These are phyloP conservation scores for Otus sunia DNA, from an alignment of 2,113 vertebrate genomes.

Conservation along the genomic window DNA sequence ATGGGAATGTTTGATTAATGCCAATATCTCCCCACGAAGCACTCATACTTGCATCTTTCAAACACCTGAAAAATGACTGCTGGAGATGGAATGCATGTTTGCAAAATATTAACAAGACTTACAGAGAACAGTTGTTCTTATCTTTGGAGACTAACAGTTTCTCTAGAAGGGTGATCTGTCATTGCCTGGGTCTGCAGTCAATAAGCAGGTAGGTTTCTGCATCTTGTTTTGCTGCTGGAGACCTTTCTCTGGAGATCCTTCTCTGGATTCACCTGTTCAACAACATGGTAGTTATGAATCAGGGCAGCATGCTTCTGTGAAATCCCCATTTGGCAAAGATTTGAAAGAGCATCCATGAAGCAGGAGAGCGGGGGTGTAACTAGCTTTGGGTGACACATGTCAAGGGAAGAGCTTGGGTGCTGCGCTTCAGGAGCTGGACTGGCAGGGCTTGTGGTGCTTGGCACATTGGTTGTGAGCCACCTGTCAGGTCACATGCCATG, in stretches of 20 bases:
- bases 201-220: background rate
- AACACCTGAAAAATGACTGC: background rate
- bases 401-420: background rate
- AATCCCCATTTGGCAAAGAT: background rate
- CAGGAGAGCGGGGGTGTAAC: background rate
- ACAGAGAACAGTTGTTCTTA: background rate
- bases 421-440: background rate
- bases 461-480: background rate
- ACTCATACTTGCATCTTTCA: background rate
- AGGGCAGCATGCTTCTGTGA: background rate
- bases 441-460: background rate
- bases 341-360: background rate
- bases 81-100: background rate
- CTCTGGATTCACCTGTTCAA: background rate
- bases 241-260: background rate
- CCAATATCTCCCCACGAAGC: background rate
- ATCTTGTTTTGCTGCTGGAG: background rate
- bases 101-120: background rate
- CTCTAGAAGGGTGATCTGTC: background rate
- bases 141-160: background rate
- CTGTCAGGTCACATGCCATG: background rate
- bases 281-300: background rate
- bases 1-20: background rate
- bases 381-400: background rate
- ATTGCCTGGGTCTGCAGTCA: background rate